Base-by-base conservation (phyloP, 1,140 invertebrate genomes). In the Zaprionus davidi region DNA sequence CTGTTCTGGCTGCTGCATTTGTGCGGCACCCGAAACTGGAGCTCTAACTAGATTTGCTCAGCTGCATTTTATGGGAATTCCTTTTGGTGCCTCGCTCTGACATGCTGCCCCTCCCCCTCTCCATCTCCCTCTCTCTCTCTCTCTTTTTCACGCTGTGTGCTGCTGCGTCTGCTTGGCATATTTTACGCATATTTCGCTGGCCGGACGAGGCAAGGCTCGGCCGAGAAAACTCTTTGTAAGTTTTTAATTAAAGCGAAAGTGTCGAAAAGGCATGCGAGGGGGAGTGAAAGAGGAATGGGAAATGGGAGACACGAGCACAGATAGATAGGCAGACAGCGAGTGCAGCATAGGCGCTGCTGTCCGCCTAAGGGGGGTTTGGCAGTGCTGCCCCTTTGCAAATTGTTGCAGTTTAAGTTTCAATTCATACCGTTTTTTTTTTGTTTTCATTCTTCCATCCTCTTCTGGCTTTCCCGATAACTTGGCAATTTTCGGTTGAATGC, bases 231-330 rank as follows among this genome's bases (percentile, higher is more conserved):
- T 87, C 68, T 86, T 78, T 76, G 65, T 79, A 90, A 84, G 85
- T 90, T 88, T 88, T 88, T 90, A 88, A 90, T 88, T 84, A 88
- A 88, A 83, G 84, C 84, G 78, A 88, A 88, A 88, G 84, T 88
- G 84, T 88, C 75, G 81, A 88, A 77, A 75, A 78, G 81, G 74
- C 83, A 81, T 65, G 80, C 76, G 76, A 68, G 28, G 64, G 49
- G 49, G n/a, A 28, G 41, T 13, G 46, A 22, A 7, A 9, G 7
- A 17, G 12, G 17, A 28, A 22, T 12, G 5, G 36, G 24, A 53
- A 34, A 62, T 46, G 46, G 46, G 22, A 53, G 44, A 53, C 70
- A 71, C 57, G 17, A 55, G 24, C 62, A 58, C 9, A 58, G 31
- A 53, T 26, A 31, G 62, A 36, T 2, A 28, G 24, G 36, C 13